These are phyloP conservation scores for Sander lucioperca DNA, from an alignment of 2,113 vertebrate species.

Conservation along the genomic window DNA sequence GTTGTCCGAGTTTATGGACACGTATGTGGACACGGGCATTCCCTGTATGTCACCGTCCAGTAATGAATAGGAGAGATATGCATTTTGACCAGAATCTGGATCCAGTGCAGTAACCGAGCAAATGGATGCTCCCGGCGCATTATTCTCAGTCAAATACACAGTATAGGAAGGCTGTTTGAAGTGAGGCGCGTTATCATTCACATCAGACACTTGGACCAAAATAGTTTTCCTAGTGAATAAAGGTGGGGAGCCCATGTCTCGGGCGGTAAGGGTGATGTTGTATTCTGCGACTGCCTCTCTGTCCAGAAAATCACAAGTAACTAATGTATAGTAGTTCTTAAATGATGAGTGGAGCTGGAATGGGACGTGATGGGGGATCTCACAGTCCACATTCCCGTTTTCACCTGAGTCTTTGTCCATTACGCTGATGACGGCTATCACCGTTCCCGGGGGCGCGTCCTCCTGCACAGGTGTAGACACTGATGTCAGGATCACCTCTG, in stretches of 20 bases:
- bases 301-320: conserved; percentile 87
- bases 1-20: conserved; percentile 89
- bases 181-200: conserved; percentile 88
- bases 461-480: conserved; percentile 82
- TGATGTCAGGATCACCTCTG: conserved; percentile 81
- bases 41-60: conserved; percentile 82
- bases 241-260: conserved; percentile 86
- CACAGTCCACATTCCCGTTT: conserved; percentile 89
- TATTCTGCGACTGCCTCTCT: conserved; percentile 85
- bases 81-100: conserved; percentile 86
- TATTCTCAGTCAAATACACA: conserved; percentile 89
- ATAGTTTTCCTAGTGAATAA: conserved; percentile 84
- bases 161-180: conserved; percentile 90
- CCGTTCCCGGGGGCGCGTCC: conserved; percentile 87
- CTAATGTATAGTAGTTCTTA: conserved; percentile 90
- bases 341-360: conserved; percentile 91
- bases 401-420: conserved; percentile 87
- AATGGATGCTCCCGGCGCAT: conserved; percentile 88
- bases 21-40: conserved; percentile 87
- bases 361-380: conserved; percentile 82
- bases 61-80: conserved; percentile 88
- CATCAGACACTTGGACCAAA: conserved; percentile 84
- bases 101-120: conserved; percentile 87
- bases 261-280: conserved; percentile 86
- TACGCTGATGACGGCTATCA: conserved; percentile 90